Conservation (phyloP, 2,888 invertebrate genomes). For the Lampropteryx suffumata region DNA sequence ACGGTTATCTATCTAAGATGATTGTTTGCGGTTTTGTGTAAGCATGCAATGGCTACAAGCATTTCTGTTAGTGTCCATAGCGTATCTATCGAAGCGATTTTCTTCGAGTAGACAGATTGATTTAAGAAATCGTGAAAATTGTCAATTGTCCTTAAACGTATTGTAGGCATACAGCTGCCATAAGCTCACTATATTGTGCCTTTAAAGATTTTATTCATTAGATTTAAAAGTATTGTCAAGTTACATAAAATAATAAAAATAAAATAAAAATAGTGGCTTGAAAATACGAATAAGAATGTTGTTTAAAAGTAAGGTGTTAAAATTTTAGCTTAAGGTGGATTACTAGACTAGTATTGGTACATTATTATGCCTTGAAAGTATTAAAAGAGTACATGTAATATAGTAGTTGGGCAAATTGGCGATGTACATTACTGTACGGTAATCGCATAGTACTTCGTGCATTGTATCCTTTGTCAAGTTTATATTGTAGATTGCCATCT, state of each 20-base stretch:
- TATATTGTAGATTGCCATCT: conserved; percentile 49
- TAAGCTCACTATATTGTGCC: conserved; percentile 73
- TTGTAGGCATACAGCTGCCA: conserved; percentile 65
- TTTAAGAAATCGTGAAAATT: conserved; percentile 50
- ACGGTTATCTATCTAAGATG: too few relatives aligned
- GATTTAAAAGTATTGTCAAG: conserved; percentile 20
- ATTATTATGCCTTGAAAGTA: conserved; percentile 77
- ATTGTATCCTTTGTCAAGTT: conserved; percentile 70
- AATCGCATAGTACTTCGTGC: conserved; percentile 78
- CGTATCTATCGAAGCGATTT: conserved; percentile 36
- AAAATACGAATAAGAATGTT: conserved; percentile 37
- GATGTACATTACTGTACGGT: conserved; percentile 78
- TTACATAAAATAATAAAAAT: conserved; percentile 13
- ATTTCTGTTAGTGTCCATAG: conserved; percentile 57
- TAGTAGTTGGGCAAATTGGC: conserved; percentile 68
- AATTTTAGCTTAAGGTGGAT: conserved; percentile 71
- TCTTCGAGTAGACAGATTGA: conserved; percentile 50
- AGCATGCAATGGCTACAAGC: conserved; percentile 60
- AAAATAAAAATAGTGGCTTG: conserved; percentile 29
- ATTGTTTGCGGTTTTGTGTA: conserved; percentile 9
- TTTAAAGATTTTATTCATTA: conserved; percentile 53
- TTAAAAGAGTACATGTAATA: conserved; percentile 75
- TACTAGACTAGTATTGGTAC: conserved; percentile 53
- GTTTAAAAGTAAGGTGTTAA: conserved; percentile 54
- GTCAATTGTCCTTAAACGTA: conserved; percentile 55